Percentiles rank a stretch among this genome's conserved stretches.
Conservation (phyloP, 2,888 invertebrate species). For the Onthophagus sagittarius region DNA sequence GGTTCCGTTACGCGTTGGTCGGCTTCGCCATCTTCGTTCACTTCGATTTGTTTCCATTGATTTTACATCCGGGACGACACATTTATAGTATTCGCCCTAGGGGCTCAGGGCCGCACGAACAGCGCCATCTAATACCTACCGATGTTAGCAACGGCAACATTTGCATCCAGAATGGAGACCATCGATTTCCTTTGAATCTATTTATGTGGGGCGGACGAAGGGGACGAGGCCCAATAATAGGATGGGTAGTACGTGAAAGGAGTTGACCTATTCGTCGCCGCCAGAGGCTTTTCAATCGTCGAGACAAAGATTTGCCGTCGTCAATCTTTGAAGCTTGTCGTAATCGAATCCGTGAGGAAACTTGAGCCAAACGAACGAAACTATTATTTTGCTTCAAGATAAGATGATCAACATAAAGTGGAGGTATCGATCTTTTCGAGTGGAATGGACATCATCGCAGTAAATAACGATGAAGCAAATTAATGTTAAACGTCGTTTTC, state of each 20-base stretch:
- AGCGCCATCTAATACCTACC: background rate
- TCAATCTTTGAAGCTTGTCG: background rate
- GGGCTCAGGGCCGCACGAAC: background rate
- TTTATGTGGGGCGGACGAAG: background rate
- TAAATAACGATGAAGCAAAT: background rate
- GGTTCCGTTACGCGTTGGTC: slow-evolving; percentile 19
- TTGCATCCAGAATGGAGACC: background rate
- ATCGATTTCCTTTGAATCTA: background rate
- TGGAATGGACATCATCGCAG: background rate
- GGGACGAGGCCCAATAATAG: background rate
- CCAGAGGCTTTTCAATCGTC: background rate
- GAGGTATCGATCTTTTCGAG: background rate
- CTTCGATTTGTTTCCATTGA: slow-evolving; percentile 34
- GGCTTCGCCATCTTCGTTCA: background rate
- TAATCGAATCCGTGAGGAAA: background rate
- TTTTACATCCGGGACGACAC: slow-evolving; percentile 31
- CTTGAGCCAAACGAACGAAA: background rate
- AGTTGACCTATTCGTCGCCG: background rate
- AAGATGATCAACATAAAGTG: background rate
- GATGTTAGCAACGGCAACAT: background rate
- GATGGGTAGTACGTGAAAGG: background rate
- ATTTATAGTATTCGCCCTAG: slow-evolving; percentile 9
- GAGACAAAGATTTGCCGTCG: background rate
- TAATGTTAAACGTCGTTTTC: background rate
- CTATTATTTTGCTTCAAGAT: background rate